Conservation (phyloP, 2,113 vertebrate genomes). For the Ardeotis arabs region DNA sequence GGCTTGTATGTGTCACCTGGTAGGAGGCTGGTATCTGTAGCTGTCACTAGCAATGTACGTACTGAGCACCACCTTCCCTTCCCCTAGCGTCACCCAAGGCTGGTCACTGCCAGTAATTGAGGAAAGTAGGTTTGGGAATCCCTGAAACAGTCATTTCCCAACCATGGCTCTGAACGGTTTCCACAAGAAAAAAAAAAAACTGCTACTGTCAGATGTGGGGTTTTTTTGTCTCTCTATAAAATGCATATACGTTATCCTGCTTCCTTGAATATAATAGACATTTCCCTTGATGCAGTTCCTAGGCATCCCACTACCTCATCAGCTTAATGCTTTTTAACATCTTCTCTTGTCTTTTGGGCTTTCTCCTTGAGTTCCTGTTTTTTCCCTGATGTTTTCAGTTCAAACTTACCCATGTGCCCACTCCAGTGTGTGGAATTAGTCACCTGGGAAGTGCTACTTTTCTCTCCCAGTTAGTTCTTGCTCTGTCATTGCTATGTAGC, state of each 20-base stretch:
- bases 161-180: neutral
- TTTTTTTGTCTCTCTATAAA: neutral
- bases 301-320: neutral
- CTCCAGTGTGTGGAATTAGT: neutral
- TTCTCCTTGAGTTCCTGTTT: neutral
- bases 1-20: accelerated
- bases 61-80: neutral
- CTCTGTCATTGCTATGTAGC: neutral
- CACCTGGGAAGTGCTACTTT: neutral
- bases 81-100: neutral
- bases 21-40: neutral
- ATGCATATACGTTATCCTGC: accelerated
- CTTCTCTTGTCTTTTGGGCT: neutral
- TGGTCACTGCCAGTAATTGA: accelerated
- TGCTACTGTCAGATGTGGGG: neutral
- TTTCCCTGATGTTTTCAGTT: neutral
- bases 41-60: neutral
- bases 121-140: neutral
- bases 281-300: neutral
- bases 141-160: neutral
- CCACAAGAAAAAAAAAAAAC: neutral
- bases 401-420: neutral
- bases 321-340: neutral
- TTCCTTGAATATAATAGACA: neutral
- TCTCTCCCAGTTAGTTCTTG: neutral